Base-by-base conservation (phyloP, 2,113 vertebrate genomes). In the Hystrix cristata region DNA sequence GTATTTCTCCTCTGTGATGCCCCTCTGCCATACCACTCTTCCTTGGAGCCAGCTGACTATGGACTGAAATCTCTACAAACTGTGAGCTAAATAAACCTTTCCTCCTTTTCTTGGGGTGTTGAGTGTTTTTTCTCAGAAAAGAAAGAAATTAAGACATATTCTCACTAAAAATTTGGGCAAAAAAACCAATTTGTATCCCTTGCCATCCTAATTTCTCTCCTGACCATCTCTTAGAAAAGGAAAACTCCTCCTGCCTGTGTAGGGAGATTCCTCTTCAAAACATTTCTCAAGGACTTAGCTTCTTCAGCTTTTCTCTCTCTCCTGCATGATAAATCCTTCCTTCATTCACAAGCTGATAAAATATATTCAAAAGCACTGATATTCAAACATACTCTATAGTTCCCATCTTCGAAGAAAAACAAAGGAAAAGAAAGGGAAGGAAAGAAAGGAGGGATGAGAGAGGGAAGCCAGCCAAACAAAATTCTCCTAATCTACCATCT, bases 291-390 rank as follows among this genome's bases (percentile, higher is more conserved):
- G 60, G n/a, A 60, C 9, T 78, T 86, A 88, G 8, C 5, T 34
- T 25, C 19, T 83, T 83, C 31, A 27, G 19, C 67, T 92, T 84
- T 85, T 34, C 19, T 89, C 72, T 87, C n/a, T 95, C 64, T 88
- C 8, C 11, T 76, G 48, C 2, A 72, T 64, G 12, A 69, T 90
- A 87, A 80, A 85, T 59, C 0, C 67, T 81, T 29, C 60, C 18
- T 85, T 65, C 14, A 59, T 23, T 78, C 38, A 78, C 46, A 31
- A 78, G 74, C 74, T 3, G 74, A 78, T 78, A 78, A 81, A 76
- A 79, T 55, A 34, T 72, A 43, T 88, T 53, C 10, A 64, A 94
- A 78, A 21, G 38, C 60, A 84, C 10, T 78, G 5, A 84, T 34
- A 62, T 46, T 87, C 6, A 86, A 93, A 84, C 25, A 82, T 74